Percentiles rank a stretch among this genome's conserved stretches.
These are phyloP conservation scores for Chunga burmeisteri DNA, from an alignment of 2,113 vertebrate species.

Conservation along the genomic window DNA sequence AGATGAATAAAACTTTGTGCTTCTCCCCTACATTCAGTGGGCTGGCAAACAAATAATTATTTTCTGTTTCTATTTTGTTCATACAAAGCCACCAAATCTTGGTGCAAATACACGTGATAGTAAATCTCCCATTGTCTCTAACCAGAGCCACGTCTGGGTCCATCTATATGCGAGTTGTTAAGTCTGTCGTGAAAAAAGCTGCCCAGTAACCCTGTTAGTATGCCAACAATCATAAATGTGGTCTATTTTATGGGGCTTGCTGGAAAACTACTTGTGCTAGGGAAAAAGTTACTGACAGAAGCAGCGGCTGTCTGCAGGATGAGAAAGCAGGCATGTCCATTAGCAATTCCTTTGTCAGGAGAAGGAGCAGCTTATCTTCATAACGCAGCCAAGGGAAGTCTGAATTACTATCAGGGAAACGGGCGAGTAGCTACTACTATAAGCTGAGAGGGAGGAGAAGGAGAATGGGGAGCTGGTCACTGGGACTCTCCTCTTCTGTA, in stretches of 20 bases:
- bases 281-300: slow-evolving; percentile 14
- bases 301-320: not conserved
- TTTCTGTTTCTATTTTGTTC: slow-evolving; percentile 57
- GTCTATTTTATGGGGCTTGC: not conserved
- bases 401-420: not conserved
- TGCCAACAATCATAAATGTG: slow-evolving; percentile 43
- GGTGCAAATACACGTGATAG: slow-evolving; percentile 23
- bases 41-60: slow-evolving; percentile 68
- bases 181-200: slow-evolving; percentile 20
- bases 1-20: slow-evolving; percentile 71
- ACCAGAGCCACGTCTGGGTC: not conserved
- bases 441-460: not conserved
- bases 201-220: slow-evolving; percentile 5
- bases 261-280: not conserved
- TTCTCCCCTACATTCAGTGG: slow-evolving; percentile 26
- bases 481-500: not conserved
- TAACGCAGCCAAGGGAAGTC: not conserved
- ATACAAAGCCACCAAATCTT: slow-evolving; percentile 25
- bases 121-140: slow-evolving; percentile 55
- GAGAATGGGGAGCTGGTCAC: not conserved
- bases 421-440: not conserved
- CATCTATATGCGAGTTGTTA: slow-evolving; percentile 24
- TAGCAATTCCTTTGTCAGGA: slow-evolving; percentile 24
- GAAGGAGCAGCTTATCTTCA: slow-evolving; percentile 36
- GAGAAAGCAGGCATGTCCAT: not conserved